A percentile compares a stretch with the other conserved stretches of the same genome.
Conservation (phyloP, 2,113 vertebrate genomes). For the Vicugna pacos region DNA sequence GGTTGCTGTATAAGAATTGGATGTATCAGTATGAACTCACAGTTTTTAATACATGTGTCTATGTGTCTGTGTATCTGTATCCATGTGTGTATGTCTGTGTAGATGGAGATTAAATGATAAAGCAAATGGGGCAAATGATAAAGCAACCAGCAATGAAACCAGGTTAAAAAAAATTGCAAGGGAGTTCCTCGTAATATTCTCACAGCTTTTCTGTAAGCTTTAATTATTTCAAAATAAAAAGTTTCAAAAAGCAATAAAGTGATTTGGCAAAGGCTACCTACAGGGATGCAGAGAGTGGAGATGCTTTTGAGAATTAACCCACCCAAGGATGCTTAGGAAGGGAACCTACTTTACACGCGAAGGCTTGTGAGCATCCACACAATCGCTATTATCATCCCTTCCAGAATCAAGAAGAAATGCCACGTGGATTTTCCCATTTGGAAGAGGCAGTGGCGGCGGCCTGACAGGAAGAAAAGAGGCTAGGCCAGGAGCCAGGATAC, state of each 20-base stretch:
- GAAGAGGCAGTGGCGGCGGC: background rate
- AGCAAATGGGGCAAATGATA: background rate
- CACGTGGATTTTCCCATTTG: slow-evolving; percentile 61
- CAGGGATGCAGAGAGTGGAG: background rate
- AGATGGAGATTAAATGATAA: background rate
- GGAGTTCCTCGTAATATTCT: background rate
- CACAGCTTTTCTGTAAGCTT: background rate
- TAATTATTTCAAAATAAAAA: background rate
- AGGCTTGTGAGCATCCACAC: background rate
- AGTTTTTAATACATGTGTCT: background rate
- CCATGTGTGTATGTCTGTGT: background rate
- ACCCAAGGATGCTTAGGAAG: background rate
- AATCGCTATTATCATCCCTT: fast-evolving
- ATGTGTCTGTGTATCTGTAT: background rate
- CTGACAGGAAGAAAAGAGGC: slow-evolving; percentile 59
- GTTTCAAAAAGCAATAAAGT: background rate
- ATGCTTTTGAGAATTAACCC: background rate
- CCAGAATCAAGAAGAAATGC: background rate
- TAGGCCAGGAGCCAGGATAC: slow-evolving; percentile 60
- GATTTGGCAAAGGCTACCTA: background rate
- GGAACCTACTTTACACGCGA: background rate
- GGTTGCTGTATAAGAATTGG: background rate
- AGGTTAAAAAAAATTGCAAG: background rate
- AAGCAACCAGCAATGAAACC: background rate
- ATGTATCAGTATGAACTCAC: background rate